phyloP scores from a whole-genome alignment of 2,113 vertebrate species.

The Poeciliopsis occidentalis region DNA sequence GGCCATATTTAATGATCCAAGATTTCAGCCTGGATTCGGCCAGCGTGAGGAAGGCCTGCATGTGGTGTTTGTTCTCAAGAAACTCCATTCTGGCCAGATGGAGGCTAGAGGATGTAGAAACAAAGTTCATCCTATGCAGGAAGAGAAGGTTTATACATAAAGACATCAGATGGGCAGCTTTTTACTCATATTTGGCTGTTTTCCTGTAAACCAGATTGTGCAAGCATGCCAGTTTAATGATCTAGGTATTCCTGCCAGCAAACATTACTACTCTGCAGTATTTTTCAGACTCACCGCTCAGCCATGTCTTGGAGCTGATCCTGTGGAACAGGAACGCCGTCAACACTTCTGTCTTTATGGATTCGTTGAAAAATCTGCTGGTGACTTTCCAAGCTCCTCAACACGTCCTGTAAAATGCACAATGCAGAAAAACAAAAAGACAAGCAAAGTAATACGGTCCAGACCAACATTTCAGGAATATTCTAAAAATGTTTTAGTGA shows the following conservation, averaged over 20 bases:
- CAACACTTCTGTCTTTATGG: slow-evolving; percentile 89
- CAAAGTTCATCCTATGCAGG: slow-evolving; percentile 90
- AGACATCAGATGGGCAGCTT: slow-evolving; percentile 10
- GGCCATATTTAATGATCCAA: slow-evolving; percentile 98
- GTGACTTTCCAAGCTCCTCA: slow-evolving; percentile 91
- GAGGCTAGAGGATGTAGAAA: slow-evolving; percentile 89
- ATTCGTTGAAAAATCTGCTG: slow-evolving; percentile 93
- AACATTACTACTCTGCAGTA: background rate
- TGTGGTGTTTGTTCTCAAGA: slow-evolving; percentile 93
- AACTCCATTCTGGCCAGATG: slow-evolving; percentile 96
- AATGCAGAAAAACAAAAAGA: slow-evolving; percentile 3
- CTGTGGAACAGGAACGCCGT: slow-evolving; percentile 88
- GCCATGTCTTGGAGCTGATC: slow-evolving; percentile 97
- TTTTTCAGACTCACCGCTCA: slow-evolving; percentile 83
- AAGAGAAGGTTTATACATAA: slow-evolving; percentile 30
- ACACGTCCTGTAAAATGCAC: slow-evolving; percentile 84
- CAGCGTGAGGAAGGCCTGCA: slow-evolving; percentile 91
- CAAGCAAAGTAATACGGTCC: background rate
- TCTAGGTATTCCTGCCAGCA: background rate
- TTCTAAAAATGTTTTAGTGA: background rate
- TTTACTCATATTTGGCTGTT: background rate
- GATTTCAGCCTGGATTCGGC: slow-evolving; percentile 97
- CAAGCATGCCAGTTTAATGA: background rate
- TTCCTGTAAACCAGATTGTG: background rate
- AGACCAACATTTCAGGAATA: background rate